Conservation (phyloP, 2,113 vertebrate species). For the Paedocypris sp. region DNA sequence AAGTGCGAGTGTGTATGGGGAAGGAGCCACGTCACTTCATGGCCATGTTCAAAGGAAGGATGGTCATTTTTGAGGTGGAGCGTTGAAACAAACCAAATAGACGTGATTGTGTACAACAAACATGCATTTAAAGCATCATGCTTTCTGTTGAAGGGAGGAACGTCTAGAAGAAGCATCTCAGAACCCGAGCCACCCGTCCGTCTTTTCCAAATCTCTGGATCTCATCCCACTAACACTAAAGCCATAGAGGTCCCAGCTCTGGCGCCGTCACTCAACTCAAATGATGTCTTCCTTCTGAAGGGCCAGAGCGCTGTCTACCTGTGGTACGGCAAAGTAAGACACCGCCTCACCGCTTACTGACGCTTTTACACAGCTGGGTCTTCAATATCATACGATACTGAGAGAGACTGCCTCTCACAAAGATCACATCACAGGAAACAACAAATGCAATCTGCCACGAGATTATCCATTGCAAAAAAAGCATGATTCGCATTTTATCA, state of each 20-base stretch:
- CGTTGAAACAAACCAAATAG: neutral
- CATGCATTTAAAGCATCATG: neutral
- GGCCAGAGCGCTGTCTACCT: constrained; percentile 60
- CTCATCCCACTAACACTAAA: constrained; percentile 66
- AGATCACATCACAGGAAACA: no score
- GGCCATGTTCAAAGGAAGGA: constrained; percentile 78
- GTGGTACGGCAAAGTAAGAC: constrained; percentile 83
- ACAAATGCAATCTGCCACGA: no score
- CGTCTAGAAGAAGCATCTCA: constrained; percentile 60
- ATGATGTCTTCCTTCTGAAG: constrained; percentile 74
- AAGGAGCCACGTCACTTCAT: constrained; percentile 82
- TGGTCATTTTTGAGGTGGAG: constrained; percentile 76
- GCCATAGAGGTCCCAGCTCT: constrained; percentile 57
- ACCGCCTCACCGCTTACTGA: no score
- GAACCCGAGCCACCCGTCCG: constrained; percentile 66
- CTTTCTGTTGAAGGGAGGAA: constrained; percentile 63
- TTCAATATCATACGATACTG: neutral
- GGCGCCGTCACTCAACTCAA: constrained; percentile 73
- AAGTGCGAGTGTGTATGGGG: constrained; percentile 75
- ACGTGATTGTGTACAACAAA: neutral
- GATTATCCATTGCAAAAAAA: no score
- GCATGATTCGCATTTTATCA: no score
- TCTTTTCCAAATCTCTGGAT: constrained; percentile 75
- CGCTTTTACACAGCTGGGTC: neutral
- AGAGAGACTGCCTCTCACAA: no score